Conservation (phyloP, 2,797 vertebrate genomes). For the Petrocephalus schoutedeni region DNA sequence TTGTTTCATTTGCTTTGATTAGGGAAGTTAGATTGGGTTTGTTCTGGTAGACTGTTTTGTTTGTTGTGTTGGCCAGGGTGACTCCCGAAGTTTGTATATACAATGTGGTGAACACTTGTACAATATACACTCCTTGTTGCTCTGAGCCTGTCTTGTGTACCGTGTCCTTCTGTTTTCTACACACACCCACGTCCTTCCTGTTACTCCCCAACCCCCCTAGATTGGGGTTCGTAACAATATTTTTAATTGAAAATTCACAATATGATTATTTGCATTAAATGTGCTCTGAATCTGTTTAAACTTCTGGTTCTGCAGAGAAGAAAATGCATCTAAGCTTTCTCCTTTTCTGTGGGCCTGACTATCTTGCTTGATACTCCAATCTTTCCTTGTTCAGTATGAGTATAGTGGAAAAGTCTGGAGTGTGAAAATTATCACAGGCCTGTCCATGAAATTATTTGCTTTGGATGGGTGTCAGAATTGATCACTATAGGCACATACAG, state of each 20-base stretch:
- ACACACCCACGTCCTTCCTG: too few species aligned
- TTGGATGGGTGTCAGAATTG: neutral
- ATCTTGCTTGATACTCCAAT: too few species aligned
- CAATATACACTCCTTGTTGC: too few species aligned
- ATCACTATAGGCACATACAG: neutral
- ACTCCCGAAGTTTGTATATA: too few species aligned
- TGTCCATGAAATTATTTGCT: neutral
- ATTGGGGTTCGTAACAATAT: neutral
- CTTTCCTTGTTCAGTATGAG: neutral
- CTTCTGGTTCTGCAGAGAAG: neutral
- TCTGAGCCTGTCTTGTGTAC: too few species aligned
- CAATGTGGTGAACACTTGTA: too few species aligned
- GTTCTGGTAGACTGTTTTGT: too few species aligned
- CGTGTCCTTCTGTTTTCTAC: too few species aligned
- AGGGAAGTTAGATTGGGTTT: too few species aligned
- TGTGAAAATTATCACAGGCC: neutral
- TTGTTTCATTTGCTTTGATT: too few species aligned
- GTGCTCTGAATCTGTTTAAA: neutral
- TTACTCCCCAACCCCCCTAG: too few species aligned
- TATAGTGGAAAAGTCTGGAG: neutral
- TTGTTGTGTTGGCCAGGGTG: too few species aligned
- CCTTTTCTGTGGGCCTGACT: neutral
- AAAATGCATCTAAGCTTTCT: neutral
- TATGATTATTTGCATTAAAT: neutral
- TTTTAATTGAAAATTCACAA: neutral